Base-by-base conservation (phyloP, 2,113 vertebrate genomes). In the Azemiops feae region DNA sequence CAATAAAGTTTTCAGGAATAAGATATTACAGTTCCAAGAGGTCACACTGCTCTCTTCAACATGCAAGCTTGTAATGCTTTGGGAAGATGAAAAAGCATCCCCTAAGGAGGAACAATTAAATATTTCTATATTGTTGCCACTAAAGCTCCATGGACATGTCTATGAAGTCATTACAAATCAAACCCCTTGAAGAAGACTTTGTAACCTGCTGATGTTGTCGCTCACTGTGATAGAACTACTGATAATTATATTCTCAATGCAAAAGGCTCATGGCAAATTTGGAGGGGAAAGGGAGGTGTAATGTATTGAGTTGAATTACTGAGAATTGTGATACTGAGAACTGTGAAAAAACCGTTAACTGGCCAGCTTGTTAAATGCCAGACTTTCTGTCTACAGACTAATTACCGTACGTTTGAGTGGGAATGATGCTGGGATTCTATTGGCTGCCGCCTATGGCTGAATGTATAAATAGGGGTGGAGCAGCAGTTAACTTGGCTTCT, bases 51-150 rank as follows among this genome's bases (percentile, higher is more conserved):
- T 91, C 53, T 57, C 54, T n/a, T 50, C 43, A 22, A 50, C 60
- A 60, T 52, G 91, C 91, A 91, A 91, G 69, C 55, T 88, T 87
- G 69, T 20, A 22, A 39, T 81, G 69, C 69, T 81, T 81, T 81
- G 34, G 69, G 34, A 81, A 81, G 6, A 81, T 81, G 34, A 81
- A 81, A 81, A 81, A 39, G 18, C 34, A 39, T 22, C 34, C 34
- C 69, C 69, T 22, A 81, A 81, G 34, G 69, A 81, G 34, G 69
- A 81, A 81, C 34, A 81, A 39, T 8, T 39, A 22, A 81, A 9
- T 34, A 81, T 81, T 81, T 39, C 34, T 81, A 20, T 39, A 81
- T 20, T 81, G 16, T 20, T 81, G 69, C n/a, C 34, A 22, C 16
- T 20, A 81, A 39, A 81, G 39, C 6, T 20, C 69, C 34, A 81